Evolutionary conservation across 2,113 vertebrate species (phyloP).

Genomic region (Cromileptes altivelis): DNA sequence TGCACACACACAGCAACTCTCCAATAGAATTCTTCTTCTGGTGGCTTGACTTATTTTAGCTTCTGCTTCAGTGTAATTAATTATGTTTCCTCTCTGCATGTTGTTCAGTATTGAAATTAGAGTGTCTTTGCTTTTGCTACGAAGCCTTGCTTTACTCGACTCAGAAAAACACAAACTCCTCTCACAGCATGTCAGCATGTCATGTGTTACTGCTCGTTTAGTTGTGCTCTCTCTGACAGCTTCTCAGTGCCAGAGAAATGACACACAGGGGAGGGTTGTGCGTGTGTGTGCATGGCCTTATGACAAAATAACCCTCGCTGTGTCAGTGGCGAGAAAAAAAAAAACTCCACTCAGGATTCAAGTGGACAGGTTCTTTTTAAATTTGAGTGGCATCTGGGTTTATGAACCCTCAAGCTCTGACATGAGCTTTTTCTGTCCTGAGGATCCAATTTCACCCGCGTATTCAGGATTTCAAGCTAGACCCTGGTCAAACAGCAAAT

Average conservation of each 20-base stretch:
- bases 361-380: slow-evolving; percentile 33
- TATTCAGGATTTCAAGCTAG: slow-evolving; percentile 22
- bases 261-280: slow-evolving; percentile 7
- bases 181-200: background rate
- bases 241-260: slow-evolving; percentile 21
- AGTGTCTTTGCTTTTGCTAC: background rate
- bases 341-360: background rate
- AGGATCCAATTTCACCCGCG: slow-evolving; percentile 44
- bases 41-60: background rate
- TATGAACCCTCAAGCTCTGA: slow-evolving; percentile 47
- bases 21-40: background rate
- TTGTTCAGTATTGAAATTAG: background rate
- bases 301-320: slow-evolving; percentile 22
- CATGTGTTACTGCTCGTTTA: slow-evolving; percentile 8
- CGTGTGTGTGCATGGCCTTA: background rate
- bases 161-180: background rate
- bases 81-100: background rate
- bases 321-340: background rate
- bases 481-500: slow-evolving; percentile 32
- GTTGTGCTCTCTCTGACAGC: slow-evolving; percentile 27
- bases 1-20: background rate
- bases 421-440: slow-evolving; percentile 43
- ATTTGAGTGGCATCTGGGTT: slow-evolving; percentile 48
- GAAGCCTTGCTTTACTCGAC: background rate
- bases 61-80: background rate